Conservation (phyloP, 37 sponge, comb jelly and placozoan species). For the Tethya wilhelma region DNA sequence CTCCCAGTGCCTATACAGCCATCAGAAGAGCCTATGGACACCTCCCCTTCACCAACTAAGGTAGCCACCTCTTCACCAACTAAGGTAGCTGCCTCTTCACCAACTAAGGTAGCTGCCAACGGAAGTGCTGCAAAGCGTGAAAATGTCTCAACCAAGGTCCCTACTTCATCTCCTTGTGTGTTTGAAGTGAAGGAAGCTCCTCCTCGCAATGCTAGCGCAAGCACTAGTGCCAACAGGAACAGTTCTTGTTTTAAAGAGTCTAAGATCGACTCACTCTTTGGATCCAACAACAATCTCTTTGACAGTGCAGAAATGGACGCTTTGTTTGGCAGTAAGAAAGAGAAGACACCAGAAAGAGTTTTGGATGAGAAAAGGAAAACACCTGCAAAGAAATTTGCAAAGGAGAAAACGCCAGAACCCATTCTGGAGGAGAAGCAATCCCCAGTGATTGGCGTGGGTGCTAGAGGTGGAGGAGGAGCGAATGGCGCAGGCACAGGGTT, state of each 20-base stretch:
- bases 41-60: not conserved
- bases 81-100: not conserved
- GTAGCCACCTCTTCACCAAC: not conserved
- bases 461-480: not conserved
- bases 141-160: too few species aligned
- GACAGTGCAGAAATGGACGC: conserved; percentile 36
- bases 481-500: not conserved
- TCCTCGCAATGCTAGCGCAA: not conserved
- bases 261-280: conserved; percentile 34
- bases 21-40: conserved; percentile 19
- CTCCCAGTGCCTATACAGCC: conserved; percentile 5
- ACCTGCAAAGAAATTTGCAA: not conserved
- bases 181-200: not conserved
- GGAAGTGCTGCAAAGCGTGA: not conserved
- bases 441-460: not conserved
- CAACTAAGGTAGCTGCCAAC: not conserved
- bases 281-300: conserved; percentile 33
- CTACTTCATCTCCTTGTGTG: not conserved
- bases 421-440: not conserved
- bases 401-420: not conserved
- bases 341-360: conserved; percentile 7
- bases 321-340: conserved; percentile 25
- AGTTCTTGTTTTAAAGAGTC: conserved; percentile 36
- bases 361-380: not conserved
- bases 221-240: conserved; percentile 19